Conservation (phyloP, 2,113 vertebrate species). For the Nyctereutes procyonoides region DNA sequence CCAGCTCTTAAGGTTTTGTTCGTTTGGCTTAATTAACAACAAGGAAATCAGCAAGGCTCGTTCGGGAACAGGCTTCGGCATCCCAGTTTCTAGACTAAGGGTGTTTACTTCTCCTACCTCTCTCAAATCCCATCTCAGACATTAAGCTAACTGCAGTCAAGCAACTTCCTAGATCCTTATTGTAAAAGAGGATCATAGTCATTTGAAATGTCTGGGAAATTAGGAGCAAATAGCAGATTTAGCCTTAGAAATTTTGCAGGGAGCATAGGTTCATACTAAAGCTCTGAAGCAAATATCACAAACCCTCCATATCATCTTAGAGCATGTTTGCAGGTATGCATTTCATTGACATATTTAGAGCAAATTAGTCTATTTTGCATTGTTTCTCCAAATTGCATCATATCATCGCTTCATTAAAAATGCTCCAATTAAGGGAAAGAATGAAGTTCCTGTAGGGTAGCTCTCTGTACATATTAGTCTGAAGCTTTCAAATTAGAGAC, state of each 20-base stretch:
- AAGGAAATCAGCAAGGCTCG: neutral
- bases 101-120: neutral
- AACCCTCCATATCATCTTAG: neutral
- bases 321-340: slow-evolving; percentile 35
- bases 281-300: neutral
- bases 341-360: slow-evolving; percentile 67
- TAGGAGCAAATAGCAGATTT: neutral
- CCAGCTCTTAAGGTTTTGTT: neutral
- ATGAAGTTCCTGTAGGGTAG: slow-evolving; percentile 70
- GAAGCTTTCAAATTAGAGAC: slow-evolving; percentile 80
- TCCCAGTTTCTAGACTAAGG: neutral
- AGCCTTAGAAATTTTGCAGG: neutral
- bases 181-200: neutral
- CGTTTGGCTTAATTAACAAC: neutral
- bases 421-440: slow-evolving; percentile 76
- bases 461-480: slow-evolving; percentile 69
- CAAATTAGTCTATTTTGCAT: slow-evolving; percentile 72
- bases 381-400: slow-evolving; percentile 70
- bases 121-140: neutral
- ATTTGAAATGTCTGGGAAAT: neutral
- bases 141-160: neutral
- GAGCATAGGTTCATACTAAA: neutral
- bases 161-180: neutral
- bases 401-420: slow-evolving; percentile 79
- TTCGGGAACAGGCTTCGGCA: neutral